These are phyloP conservation scores for Salvelinus alpinus DNA, from an alignment of 2,113 vertebrate species.

Conservation along the genomic window DNA sequence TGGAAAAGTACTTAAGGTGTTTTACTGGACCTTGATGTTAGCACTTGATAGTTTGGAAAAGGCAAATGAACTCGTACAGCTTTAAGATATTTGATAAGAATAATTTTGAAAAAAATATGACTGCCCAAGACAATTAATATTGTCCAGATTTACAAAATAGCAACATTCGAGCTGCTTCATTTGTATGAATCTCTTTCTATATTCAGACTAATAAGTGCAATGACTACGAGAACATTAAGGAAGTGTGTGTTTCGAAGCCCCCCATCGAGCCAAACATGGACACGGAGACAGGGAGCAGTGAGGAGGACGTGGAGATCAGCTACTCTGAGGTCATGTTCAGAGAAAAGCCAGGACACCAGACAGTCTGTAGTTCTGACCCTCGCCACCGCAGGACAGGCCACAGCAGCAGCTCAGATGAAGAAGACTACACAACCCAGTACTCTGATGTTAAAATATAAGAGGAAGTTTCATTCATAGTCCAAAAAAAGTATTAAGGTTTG, in stretches of 20 bases:
- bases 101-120: not conserved
- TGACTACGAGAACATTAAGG: slow-evolving; percentile 62
- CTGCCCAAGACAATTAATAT: too few relatives aligned
- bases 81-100: not conserved
- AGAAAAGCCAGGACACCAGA: slow-evolving; percentile 11
- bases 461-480: not conserved
- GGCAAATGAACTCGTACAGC: not conserved
- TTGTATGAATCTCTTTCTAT: not conserved
- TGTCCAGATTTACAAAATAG: not conserved
- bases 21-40: too few relatives aligned
- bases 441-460: slow-evolving; percentile 53
- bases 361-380: not conserved
- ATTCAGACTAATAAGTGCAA: slow-evolving; percentile 13
- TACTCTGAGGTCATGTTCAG: slow-evolving; percentile 54
- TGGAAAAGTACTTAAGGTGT: too few relatives aligned
- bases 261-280: not conserved
- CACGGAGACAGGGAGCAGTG: slow-evolving; percentile 53
- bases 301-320: slow-evolving; percentile 53
- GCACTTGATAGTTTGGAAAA: too few relatives aligned
- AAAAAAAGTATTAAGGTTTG: not conserved
- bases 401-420: slow-evolving; percentile 42
- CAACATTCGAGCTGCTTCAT: not conserved
- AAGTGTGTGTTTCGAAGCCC: not conserved
- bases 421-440: slow-evolving; percentile 45
- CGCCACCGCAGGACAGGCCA: not conserved